Evolutionary conservation across 2,888 invertebrate genomes (phyloP), one percentile per base, ranked within the genome.

Genomic region (Dryomyza anilis): DNA sequence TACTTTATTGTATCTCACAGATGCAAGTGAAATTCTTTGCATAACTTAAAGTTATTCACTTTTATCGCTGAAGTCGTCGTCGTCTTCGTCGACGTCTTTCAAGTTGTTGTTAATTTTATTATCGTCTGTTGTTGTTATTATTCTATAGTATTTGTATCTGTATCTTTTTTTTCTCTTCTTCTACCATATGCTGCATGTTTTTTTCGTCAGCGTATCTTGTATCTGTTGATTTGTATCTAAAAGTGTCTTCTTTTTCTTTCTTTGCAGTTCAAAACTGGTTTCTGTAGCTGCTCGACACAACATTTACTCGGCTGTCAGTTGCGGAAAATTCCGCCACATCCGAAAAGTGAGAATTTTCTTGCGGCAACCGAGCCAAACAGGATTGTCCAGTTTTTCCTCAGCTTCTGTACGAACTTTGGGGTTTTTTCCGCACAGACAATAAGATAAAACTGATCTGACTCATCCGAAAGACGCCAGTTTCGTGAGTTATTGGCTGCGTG

Each of bases 321-420:
- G 59, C 53, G 52, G 46, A 62, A 45, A 36, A 16, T n/a, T 55
- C 25, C 19, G 39, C 33, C 39, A 55, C 63, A 63, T 60, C 59
- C 68, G 59, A 65, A 76, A 76, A 76, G 78, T 77, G 78, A 76
- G 78, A 76, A 76, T 74, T 78, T 77, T 70, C 70, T 58, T 64
- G 70, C 63, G 58, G 65, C 48, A 10, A 21, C n/a, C 58, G 19
- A 21, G 2, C 30, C 56, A 67, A 76, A 78, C 76, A 76, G 76
- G 76, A 76, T 68, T 64, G 68, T 67, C 78, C 71, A 69, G 78
- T 76, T 78, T 69, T 67, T 68, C 48, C 23, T n/a, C n/a, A n/a
- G n/a, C n/a, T n/a, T n/a, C n/a, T n/a, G n/a, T n/a, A n/a, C n/a
- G n/a, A n/a, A n/a, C n/a, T n/a, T n/a, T n/a, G n/a, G n/a, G n/a